These are phyloP conservation scores for Tautogolabrus adspersus DNA, from an alignment of 2,113 vertebrate species.

Conservation along the genomic window DNA sequence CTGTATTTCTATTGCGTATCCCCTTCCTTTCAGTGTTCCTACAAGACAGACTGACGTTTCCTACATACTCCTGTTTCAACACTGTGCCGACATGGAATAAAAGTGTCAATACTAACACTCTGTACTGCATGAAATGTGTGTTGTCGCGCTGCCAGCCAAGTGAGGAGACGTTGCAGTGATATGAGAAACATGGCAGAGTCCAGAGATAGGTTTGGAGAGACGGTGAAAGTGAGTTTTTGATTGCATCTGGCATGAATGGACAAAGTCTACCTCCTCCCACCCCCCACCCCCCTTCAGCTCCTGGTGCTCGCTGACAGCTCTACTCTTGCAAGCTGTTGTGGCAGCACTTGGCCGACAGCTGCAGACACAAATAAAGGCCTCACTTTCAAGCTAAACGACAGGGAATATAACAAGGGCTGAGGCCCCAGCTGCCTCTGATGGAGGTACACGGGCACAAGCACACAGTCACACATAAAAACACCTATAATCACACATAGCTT, in stretches of 20 bases:
- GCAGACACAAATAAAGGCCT: conserved; percentile 73
- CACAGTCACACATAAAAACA: conserved; percentile 41
- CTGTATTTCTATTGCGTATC: neutral
- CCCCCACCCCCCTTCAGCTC: conserved; percentile 31
- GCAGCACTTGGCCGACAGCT: conserved; percentile 72
- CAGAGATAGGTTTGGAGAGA: conserved; percentile 14
- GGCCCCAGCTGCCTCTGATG: conserved; percentile 57
- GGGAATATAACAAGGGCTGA: conserved; percentile 65
- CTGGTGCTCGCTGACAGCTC: conserved; percentile 68
- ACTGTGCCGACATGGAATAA: neutral
- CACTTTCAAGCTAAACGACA: conserved; percentile 65
- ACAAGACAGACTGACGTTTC: conserved; percentile 1
- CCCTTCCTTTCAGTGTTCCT: too few species aligned
- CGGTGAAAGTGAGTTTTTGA: conserved; percentile 60
- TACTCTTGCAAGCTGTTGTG: conserved; percentile 57
- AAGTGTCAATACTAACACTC: conserved; percentile 20
- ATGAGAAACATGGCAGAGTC: conserved; percentile 15
- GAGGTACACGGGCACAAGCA: conserved; percentile 7
- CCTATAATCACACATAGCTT: conserved; percentile 44
- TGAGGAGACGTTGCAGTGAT: conserved; percentile 38
- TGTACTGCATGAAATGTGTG: conserved; percentile 30
- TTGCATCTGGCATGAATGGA: conserved; percentile 69
- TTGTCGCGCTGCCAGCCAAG: conserved; percentile 28
- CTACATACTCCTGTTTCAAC: conserved; percentile 1
- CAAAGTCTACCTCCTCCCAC: conserved; percentile 52